Percentiles rank a stretch among this genome's conserved stretches.
Evolutionary conservation across 2,797 vertebrate genomes (phyloP).

Genomic region (Sparidentex hasta): DNA sequence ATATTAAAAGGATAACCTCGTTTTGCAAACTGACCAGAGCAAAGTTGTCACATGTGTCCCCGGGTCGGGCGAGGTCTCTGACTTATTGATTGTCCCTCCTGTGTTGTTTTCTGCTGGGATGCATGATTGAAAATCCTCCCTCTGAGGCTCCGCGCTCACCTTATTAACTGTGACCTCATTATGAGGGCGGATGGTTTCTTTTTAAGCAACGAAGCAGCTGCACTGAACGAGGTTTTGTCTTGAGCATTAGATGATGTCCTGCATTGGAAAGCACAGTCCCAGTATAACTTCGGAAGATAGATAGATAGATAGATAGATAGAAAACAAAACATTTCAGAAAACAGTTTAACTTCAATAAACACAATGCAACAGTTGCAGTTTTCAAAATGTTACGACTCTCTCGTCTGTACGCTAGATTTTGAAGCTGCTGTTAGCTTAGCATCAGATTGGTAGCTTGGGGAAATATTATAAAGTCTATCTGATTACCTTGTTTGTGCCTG

Average conservation of each 20-base stretch:
- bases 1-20: slow-evolving; percentile 90
- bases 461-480: neutral
- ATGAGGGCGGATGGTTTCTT: neutral
- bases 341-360: neutral
- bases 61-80: slow-evolving; percentile 39
- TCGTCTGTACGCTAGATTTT: neutral
- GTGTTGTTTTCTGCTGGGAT: slow-evolving; percentile 28
- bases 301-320: neutral
- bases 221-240: neutral
- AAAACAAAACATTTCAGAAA: neutral
- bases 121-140: slow-evolving; percentile 22
- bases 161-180: slow-evolving; percentile 20
- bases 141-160: slow-evolving; percentile 14
- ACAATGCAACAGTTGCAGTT: neutral
- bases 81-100: slow-evolving; percentile 41
- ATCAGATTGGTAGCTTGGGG: neutral
- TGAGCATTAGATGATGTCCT: neutral
- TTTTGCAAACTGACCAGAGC: slow-evolving; percentile 89
- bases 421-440: neutral
- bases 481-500: too few species aligned
- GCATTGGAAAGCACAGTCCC: neutral
- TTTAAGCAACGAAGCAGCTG: slow-evolving; percentile 4
- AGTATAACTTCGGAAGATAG: neutral
- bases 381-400: neutral
- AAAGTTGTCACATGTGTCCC: slow-evolving; percentile 55